Base-by-base conservation (phyloP, 2,113 vertebrate genomes). In the Pholis gunnellus region DNA sequence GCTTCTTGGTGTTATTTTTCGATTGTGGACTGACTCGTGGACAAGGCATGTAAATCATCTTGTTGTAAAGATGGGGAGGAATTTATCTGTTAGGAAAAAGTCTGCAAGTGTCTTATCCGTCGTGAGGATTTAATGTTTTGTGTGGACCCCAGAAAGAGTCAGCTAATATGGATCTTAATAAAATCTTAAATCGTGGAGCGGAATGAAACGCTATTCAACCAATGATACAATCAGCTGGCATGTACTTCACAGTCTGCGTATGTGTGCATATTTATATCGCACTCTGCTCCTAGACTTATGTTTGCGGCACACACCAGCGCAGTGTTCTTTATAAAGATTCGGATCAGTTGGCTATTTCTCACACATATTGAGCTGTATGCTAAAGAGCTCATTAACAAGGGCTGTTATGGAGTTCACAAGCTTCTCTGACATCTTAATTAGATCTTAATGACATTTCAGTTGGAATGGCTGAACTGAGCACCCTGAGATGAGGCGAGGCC, bases 361-460 rank as follows among this genome's bases (percentile, higher is more conserved):
- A 86, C 89, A 85, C 85, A 82, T 84, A 90, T 88, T 84, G 85
- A 88, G 81, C 82, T 75, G 71, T 83, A 84, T 84, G 87, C 90
- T 92, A 86, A 93, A 91, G 84, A 93, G 81, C 85, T 93, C 90
- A 95, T 95, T 94, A 95, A 89, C 89, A 86, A 89, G 87, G 61
- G 54, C 56, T 81, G 86, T 93, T 94, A 87, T 73, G 60, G 90
- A 88, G 91, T 93, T 94, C 90, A 88, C 85, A 92, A 88, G 88
- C 89, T 89, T 88, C 84, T 87, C 84, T 88, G 87, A 93, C 94
- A 95, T 95, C 94, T 95, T 95, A 95, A 95, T 96, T 94, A 94
- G 94, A 95, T 95, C 94, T 95, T 94, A 96, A 96, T 95, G 94
- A 90, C 94, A 92, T 95, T 95, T 92, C 78, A 69, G 89, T 83